These are phyloP conservation scores for Sphaerophoria taeniata DNA, from an alignment of 2,888 invertebrate genomes.

Conservation along the genomic window DNA sequence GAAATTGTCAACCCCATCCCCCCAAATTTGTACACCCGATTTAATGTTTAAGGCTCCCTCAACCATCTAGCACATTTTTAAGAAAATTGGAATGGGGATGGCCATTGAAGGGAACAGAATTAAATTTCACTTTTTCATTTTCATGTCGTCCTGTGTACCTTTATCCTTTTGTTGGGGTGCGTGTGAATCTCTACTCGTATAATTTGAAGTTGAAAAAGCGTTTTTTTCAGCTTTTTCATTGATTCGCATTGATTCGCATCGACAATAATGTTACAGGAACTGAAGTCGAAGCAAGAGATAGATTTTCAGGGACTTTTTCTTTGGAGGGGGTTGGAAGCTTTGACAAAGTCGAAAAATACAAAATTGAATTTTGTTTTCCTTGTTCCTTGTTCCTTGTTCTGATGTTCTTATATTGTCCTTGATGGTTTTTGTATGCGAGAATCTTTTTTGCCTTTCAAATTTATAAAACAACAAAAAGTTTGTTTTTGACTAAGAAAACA, in stretches of 20 bases:
- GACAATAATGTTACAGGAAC: conserved; percentile 19
- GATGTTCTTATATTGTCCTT: conserved; percentile 57
- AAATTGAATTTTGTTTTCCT: conserved; percentile 72
- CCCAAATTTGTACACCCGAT: conserved; percentile 1
- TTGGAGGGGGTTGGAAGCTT: not conserved
- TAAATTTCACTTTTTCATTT: conserved; percentile 69
- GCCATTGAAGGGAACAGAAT: conserved; percentile 39
- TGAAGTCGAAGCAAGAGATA: not conserved
- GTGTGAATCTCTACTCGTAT: conserved; percentile 67
- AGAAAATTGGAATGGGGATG: not conserved
- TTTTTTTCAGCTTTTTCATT: conserved; percentile 65
- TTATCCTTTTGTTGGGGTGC: conserved; percentile 69
- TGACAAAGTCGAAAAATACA: conserved; percentile 19
- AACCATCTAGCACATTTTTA: not conserved
- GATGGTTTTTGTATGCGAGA: conserved; percentile 59
- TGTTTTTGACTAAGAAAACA: not conserved
- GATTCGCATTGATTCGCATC: conserved; percentile 44
- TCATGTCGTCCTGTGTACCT: conserved; percentile 51
- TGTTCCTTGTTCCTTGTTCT: no score
- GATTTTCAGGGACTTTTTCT: not conserved
- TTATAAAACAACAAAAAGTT: conserved; percentile 29
- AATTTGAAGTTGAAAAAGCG: conserved; percentile 61
- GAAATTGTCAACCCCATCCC: not conserved
- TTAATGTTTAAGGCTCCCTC: conserved; percentile 46
- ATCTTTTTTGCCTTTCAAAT: conserved; percentile 33